phyloP scores from a whole-genome alignment of 1,140 invertebrate genomes.

The Drosophila saltans region DNA sequence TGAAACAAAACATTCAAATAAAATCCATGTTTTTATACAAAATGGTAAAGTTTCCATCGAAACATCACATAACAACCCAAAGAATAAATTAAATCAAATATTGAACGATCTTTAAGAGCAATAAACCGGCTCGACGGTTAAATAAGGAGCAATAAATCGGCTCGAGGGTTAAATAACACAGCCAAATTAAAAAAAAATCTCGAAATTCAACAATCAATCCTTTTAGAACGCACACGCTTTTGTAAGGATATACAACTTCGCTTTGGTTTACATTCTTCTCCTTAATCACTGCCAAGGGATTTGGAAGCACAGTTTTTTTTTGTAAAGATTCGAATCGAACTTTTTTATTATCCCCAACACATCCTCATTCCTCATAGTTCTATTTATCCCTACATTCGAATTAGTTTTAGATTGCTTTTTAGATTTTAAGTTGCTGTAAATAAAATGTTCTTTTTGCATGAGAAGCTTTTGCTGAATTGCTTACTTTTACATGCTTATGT shows the following conservation, averaged over 20 bases:
- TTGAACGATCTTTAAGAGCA: no score
- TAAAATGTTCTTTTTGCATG: conserved; percentile 41
- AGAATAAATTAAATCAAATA: no score
- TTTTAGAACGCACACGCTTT: not conserved
- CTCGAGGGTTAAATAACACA: not conserved
- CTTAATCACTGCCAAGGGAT: not conserved
- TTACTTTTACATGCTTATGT: conserved; percentile 27
- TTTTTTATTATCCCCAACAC: not conserved
- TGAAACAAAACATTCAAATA: no score
- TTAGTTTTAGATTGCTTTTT: conserved; percentile 42
- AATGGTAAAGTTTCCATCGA: no score
- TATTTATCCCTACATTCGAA: not conserved
- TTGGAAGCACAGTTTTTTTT: not conserved
- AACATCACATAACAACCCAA: no score
- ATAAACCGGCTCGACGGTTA: not conserved
- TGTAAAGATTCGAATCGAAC: not conserved
- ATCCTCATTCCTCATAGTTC: conserved; percentile 26
- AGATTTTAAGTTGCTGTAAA: conserved; percentile 61
- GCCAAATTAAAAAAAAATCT: no score
- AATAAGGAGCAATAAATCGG: not conserved
- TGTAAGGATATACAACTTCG: not conserved
- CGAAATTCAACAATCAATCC: no score
- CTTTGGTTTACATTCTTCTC: not conserved
- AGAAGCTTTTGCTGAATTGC: conserved; percentile 21
- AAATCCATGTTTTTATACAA: no score